Conservation (phyloP, 2,797 vertebrate species). For the Propithecus perrieri region DNA sequence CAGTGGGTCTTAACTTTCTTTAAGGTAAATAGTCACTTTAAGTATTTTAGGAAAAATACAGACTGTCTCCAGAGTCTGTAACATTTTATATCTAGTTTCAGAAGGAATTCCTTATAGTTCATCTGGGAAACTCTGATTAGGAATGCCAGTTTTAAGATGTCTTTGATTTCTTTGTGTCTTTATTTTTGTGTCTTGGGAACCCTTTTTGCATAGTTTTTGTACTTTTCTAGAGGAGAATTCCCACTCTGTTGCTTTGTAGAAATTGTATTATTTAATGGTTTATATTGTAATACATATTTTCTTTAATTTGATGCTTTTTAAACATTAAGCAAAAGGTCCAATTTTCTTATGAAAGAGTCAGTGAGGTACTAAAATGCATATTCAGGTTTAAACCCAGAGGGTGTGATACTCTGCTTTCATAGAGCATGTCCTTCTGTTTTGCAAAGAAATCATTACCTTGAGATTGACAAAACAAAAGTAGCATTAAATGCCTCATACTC, state of each 20-base stretch:
- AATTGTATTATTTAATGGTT: background rate
- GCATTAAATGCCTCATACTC: background rate
- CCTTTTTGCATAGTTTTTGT: conserved; percentile 35
- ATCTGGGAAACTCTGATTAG: conserved; percentile 6
- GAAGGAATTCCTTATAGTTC: conserved; percentile 1
- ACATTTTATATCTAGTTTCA: conserved; percentile 33
- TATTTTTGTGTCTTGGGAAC: background rate
- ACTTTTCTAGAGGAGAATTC: conserved; percentile 46
- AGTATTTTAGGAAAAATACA: conserved; percentile 32
- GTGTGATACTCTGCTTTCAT: background rate
- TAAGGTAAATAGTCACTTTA: background rate
- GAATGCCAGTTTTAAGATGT: background rate
- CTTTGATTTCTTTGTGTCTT: conserved; percentile 30
- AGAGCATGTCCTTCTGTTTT: background rate
- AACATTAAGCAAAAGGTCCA: conserved; percentile 2
- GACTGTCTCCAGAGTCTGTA: background rate
- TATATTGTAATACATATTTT: background rate
- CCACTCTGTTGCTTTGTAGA: background rate
- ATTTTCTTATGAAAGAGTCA: conserved; percentile 12
- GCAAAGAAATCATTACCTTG: background rate
- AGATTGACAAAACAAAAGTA: conserved; percentile 4
- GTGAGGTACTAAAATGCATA: background rate
- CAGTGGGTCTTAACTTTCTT: background rate
- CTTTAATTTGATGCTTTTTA: conserved; percentile 20
- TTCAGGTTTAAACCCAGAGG: background rate